Evolutionary conservation across 1,140 invertebrate genomes (phyloP), one percentile per base, ranked within the genome.

Genomic region (Zophobas morio): DNA sequence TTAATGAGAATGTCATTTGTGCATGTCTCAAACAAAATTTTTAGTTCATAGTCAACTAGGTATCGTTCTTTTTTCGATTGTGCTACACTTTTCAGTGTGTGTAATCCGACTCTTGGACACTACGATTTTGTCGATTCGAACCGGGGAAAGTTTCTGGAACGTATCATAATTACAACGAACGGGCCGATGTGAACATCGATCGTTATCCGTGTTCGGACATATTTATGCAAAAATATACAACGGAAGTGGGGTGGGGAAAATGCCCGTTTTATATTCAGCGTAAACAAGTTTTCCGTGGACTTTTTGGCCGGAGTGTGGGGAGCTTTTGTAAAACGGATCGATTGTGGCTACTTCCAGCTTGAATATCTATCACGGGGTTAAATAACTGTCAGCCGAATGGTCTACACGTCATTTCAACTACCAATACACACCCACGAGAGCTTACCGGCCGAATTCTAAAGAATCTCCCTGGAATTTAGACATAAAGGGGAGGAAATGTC

Each of bases 341-440:
- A 79, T 79, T 79, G 51, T 36, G 53, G 57, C 70, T 70, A 79
- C 75, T 79, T 77, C 72, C 66, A 56, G 33, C 75, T 60, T 66
- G 75, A 79, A 79, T 72, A 72, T 77, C 78, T 77, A 79, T 79
- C 78, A 77, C 70, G 54, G 53, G 78, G 75, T 79, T 77, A 79
- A 79, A 79, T 79, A 77, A 79, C 74, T 79, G 77, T 79, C 78
- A 79, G 70, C 66, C 53, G 75, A 77, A 75, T 63, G 77, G 74
- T 75, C 40, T 75, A 66, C 72, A 72, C 46, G 70, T 53, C 70
- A 72, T 72, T 72, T 72, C 47, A 72, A 72, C 63, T 32, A 70
- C 63, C 63, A 60, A 60, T 37, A 66, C 60, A 49, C 40, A 54
- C 37, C 60, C 60, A 51, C 49, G 37, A 56, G 73, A 66, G 35